Evolutionary conservation across 2,797 vertebrate species (phyloP).

Genomic region (Podarcis siculus): DNA sequence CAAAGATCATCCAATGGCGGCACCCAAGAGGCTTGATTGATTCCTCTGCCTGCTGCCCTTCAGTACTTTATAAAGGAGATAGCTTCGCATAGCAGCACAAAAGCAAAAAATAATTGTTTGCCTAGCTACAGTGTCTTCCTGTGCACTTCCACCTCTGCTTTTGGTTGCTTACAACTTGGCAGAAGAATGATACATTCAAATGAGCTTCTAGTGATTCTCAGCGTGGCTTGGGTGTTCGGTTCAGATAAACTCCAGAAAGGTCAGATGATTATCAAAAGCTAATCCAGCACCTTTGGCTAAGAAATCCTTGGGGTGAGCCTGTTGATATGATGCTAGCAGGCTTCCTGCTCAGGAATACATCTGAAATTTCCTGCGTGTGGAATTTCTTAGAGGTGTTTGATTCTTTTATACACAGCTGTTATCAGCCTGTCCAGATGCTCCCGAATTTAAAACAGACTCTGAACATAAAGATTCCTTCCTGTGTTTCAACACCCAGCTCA

Average conservation of each 20-base stretch:
- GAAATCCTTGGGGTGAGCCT: constrained; percentile 11
- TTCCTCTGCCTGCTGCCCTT: neutral
- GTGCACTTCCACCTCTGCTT: neutral
- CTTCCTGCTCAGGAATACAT: neutral
- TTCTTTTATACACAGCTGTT: constrained; percentile 5
- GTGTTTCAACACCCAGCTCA: neutral
- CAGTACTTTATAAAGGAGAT: neutral
- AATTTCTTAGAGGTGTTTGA: neutral
- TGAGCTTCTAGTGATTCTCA: neutral
- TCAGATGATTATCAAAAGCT: constrained; percentile 40
- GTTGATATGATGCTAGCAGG: neutral
- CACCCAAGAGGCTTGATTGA: neutral
- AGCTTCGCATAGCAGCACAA: constrained; percentile 5
- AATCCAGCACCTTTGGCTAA: constrained; percentile 30
- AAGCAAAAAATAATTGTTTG: constrained; percentile 3
- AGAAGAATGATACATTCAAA: constrained; percentile 18
- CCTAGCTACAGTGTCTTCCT: neutral
- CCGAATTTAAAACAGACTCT: neutral
- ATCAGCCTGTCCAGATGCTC: constrained; percentile 20
- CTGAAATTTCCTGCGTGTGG: neutral
- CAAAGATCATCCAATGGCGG: neutral
- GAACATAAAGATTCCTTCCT: neutral
- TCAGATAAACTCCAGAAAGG: constrained; percentile 32
- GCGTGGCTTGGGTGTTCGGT: neutral
- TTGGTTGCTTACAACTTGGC: constrained; percentile 22